Conservation (phyloP, 2,888 invertebrate genomes). For the Lacanobia oleracea region DNA sequence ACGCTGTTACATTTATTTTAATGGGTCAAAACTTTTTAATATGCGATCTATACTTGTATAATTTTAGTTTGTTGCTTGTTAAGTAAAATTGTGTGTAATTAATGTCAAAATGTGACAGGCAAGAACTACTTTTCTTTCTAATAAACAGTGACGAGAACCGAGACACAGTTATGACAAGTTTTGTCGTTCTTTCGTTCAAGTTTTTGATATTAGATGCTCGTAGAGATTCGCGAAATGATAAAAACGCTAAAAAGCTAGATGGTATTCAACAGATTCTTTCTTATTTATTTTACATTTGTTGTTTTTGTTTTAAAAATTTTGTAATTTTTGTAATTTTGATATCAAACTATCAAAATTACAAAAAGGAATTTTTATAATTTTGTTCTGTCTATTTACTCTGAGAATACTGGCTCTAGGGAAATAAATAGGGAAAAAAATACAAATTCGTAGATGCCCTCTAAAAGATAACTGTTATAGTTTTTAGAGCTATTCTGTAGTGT, state of each 20-base stretch:
- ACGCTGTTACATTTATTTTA: constrained; percentile 1
- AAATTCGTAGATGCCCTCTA: not conserved
- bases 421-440: too few species aligned
- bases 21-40: constrained; percentile 20
- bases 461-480: not conserved
- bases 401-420: not conserved
- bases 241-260: not conserved
- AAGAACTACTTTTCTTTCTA: not conserved
- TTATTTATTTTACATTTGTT: too few species aligned
- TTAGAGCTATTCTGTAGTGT: not conserved
- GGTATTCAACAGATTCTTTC: too few species aligned
- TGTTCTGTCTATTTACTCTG: not conserved
- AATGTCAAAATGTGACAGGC: constrained; percentile 17
- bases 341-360: not conserved
- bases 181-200: constrained; percentile 1
- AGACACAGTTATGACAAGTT: not conserved
- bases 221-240: not conserved
- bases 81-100: constrained; percentile 20
- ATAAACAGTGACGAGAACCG: constrained; percentile 9
- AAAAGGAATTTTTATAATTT: not conserved
- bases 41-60: not conserved
- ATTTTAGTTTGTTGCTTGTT: constrained; percentile 11
- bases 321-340: too few species aligned
- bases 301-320: too few species aligned
- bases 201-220: not conserved